Evolutionary conservation across 2,113 vertebrate genomes (phyloP).

Genomic region (Cariama cristata): DNA sequence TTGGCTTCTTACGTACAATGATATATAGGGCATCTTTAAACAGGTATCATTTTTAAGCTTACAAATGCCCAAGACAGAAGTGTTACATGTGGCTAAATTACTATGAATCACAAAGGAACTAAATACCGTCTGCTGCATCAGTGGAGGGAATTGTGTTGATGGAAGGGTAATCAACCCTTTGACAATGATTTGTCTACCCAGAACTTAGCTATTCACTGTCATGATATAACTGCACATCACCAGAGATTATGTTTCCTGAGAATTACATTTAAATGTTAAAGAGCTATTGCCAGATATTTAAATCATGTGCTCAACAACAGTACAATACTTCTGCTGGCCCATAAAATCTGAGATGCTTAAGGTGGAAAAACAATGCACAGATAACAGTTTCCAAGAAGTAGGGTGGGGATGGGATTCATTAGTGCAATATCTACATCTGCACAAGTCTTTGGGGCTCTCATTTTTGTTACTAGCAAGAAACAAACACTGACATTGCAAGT

Average conservation of each 20-base stretch:
- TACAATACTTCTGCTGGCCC: not conserved
- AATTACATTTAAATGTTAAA: not conserved
- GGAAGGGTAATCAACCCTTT: not conserved
- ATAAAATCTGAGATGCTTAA: not conserved
- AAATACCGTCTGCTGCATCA: not conserved
- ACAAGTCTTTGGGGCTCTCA: not conserved
- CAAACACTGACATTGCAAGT: not conserved
- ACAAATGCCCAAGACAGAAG: not conserved
- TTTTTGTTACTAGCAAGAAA: not conserved
- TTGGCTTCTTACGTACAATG: not conserved
- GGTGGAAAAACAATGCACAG: not conserved
- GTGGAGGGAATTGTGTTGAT: not conserved
- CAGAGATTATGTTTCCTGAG: not conserved
- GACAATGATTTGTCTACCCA: not conserved
- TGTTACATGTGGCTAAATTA: not conserved
- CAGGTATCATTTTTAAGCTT: not conserved
- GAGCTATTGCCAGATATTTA: not conserved
- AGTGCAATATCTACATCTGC: not conserved
- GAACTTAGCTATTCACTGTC: not conserved
- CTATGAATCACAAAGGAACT: not conserved
- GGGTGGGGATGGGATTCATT: not conserved
- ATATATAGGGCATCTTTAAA: not conserved
- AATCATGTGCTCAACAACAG: not conserved
- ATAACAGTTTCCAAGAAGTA: not conserved
- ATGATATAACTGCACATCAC: not conserved